Base-by-base conservation (phyloP, 92 coral and sea anemone genomes). In the Epizoanthus fatuus region DNA sequence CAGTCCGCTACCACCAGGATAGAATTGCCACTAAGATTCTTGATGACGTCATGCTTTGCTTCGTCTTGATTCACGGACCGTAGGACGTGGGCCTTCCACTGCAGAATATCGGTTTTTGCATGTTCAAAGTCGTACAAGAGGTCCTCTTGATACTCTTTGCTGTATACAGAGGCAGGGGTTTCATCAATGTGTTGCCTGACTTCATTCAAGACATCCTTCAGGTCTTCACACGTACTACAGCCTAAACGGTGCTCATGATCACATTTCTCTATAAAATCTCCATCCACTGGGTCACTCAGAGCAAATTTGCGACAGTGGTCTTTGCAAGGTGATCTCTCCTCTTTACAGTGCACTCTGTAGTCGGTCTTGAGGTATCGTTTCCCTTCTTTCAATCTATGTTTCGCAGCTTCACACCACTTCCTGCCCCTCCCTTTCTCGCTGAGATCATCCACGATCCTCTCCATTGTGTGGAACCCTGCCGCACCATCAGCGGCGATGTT, bases 301-400 rank as follows among this genome's bases (percentile, higher is more conserved):
- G 87, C 81, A 84, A 84, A 84, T 74, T 9, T 49, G 49, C 88
- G 62, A 37, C 88, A 84, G 82, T 84, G 88, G 68, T 74, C 82
- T 84, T 84, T 84, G 22, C 74, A 74, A 29, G 82, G 70, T 45
- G 79, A 83, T 5, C 71, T 83, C 64, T 72, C 81, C 37, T 83
- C 87, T 16, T 20, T 70, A 80, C 87, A 84, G 87, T 84, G 84
- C 7, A 79, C 84, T 58, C 37, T 49, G 57, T 79, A 79, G 45
- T 60, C 58, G 56, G 75, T 84, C 83, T 83, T 83, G 4, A 68
- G 78, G 54, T 83, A 72, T 47, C 71, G 40, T 59, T 71, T 83
- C 9, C 80, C 80, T 29, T 58, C 80, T 72, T 83, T 67, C 15
- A 74, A 64, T 67, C 88, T 74, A 63, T 54, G 73, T 20, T 74